Evolutionary conservation across 2,113 vertebrate genomes (phyloP), one percentile per base, ranked within the genome.

Genomic region (Platycercus adscitus): DNA sequence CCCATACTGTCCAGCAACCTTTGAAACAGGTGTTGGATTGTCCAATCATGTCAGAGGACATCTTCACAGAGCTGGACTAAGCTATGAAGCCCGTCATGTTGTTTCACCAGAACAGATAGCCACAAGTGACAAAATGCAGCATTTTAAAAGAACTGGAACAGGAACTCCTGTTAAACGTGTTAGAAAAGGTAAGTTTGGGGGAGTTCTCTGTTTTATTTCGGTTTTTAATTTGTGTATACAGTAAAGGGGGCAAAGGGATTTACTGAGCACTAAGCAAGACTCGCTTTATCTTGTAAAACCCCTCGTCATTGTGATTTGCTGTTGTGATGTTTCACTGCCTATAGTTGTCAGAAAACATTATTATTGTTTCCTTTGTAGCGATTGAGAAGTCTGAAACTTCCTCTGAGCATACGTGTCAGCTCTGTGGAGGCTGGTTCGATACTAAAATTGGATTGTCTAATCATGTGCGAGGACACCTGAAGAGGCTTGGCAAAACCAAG

Each of bases 371-470:
- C 86, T 97, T 97, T 98, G 84, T 98, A 98, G 97, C 98, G 64
- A 98, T 98, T 97, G 98, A 99, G 81, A 99, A 99, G 92, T 98
- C 99, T 80, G 99, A 99, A 97, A 98, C 97, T 86, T 98, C 98
- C 93, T 98, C 98, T 84, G 98, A 99, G 96, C 98, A 99, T 93
- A 98, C 98, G 3, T 99, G 99, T 96, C 98, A 99, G 63, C 97
- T 99, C 88, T 99, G 99, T 94, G 98, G 98, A 93, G 98, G 98
- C 92, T 99, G 99, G 98, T 99, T 99, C 68, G 99, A 99, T 98
- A 99, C 98, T 69, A 99, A 99, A 98, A 99, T 99, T 84, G 99
- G 99, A 96, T 98, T 99, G 94, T 99, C 99, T 96, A 99, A 99
- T 98, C 99, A 99, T 39, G 99, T 99, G 90, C 98, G 99, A 96